phyloP scores from a whole-genome alignment of 2,113 vertebrate species.

The Cinclus cinclus region DNA sequence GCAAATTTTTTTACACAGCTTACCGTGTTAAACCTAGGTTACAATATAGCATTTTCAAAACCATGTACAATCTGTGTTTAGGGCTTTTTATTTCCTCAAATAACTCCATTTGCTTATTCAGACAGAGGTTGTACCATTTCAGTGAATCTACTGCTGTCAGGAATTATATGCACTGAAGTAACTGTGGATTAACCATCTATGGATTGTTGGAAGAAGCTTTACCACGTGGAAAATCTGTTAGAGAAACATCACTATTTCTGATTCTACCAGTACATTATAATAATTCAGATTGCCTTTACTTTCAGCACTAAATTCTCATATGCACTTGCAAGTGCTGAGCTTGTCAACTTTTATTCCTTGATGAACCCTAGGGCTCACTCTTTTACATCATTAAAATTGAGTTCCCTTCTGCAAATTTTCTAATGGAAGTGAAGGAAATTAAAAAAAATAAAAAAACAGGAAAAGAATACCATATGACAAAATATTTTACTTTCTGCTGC shows the following conservation, averaged over 20 bases:
- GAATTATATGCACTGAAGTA: not conserved
- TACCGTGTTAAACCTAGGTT: not conserved
- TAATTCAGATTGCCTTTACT: not conserved
- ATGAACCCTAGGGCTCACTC: constrained; percentile 38
- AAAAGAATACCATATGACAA: not conserved
- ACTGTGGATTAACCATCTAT: not conserved
- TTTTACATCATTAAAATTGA: constrained; percentile 36
- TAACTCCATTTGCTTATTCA: constrained; percentile 43
- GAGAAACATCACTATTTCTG: not conserved
- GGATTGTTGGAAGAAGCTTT: not conserved
- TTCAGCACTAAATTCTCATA: not conserved
- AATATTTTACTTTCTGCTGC: not conserved
- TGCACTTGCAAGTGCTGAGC: not conserved
- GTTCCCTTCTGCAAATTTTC: not conserved
- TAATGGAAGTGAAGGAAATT: constrained; percentile 10
- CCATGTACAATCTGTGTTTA: constrained; percentile 15
- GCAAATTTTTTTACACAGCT: not conserved
- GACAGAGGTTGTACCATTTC: not conserved
- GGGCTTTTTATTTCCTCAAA: constrained; percentile 23
- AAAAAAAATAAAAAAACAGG: not conserved
- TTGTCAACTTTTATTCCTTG: constrained; percentile 5
- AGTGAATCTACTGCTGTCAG: not conserved
- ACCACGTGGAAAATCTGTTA: not conserved
- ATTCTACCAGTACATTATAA: not conserved
- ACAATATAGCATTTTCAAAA: constrained; percentile 26